Base-by-base conservation (phyloP, 1,140 invertebrate species). In the Zaprionus kolodkinae region DNA sequence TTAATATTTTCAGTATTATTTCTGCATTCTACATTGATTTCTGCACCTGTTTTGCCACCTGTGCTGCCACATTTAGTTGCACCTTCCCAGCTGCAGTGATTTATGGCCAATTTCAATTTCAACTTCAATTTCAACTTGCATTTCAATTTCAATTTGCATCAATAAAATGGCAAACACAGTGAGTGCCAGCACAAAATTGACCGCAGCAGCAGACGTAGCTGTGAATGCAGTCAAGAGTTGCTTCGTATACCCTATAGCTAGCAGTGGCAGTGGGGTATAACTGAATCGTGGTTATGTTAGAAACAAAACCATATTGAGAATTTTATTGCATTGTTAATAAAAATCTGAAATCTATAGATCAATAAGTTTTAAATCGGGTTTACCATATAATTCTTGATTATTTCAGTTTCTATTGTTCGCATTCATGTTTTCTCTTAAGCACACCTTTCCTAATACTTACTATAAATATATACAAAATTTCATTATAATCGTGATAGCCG, bases 81-180 rank as follows among this genome's bases (percentile, higher is more conserved):
- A 10, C 7, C 10, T 45, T 45, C 40, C n/a, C n/a, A 45, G 40
- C n/a, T 45, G 40, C n/a, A 25, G 60, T 50, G 36, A 59, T 55
- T 76, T 76, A 76, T 72, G 83, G 80, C 78, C 81, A 79, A 84
- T 79, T 82, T 48, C 62, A 43, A 43, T 21, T 81, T 76, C 50
- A 52, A 17, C 50, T 52, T 21, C 25, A 52, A 27, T 52, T 52
- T 52, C 13, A 43, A 43, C 27, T 30, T 30, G 27, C 27, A 30
- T 30, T 30, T 30, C 27, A 21, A 21, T 43, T 43, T 43, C 40
- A 45, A 56, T 84, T 83, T 76, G 80, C 76, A 84, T 84, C 73
- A 70, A 83, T 84, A 60, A 73, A 79, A 77, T 79, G 70, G 63
- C 76, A 77, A 64, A 50, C 59, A 59, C 59, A 59, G 48, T 78